Conservation (phyloP, 2,113 vertebrate species). For the Entelurus aequoreus region DNA sequence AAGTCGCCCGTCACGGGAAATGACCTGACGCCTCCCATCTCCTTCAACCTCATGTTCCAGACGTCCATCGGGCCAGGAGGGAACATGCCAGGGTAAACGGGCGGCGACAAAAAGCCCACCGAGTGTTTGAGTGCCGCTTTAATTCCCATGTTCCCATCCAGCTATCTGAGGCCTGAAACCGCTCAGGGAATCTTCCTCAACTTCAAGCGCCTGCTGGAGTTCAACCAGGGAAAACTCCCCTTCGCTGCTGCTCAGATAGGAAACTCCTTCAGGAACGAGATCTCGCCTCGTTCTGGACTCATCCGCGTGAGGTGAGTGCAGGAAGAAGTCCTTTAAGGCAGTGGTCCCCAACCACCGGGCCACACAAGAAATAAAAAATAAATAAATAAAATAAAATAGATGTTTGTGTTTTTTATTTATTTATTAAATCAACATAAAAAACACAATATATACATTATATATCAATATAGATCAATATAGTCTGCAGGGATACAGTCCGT, state of each 20-base stretch:
- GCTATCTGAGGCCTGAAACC: slow-evolving; percentile 96
- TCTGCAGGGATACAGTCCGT: too few species aligned
- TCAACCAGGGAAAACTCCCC: slow-evolving; percentile 96
- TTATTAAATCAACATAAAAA: too few species aligned
- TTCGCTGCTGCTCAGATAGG: slow-evolving; percentile 98
- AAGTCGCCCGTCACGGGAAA: slow-evolving; percentile 94
- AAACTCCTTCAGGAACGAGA: slow-evolving; percentile 97
- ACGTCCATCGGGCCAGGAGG: slow-evolving; percentile 96
- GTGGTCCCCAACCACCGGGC: too few species aligned
- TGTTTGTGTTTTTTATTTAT: too few species aligned
- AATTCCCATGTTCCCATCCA: slow-evolving; percentile 41
- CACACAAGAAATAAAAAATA: too few species aligned
- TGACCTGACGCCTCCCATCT: slow-evolving; percentile 85
- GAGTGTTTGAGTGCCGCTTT: neutral
- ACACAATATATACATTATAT: too few species aligned
- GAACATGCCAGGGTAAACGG: slow-evolving; percentile 86
- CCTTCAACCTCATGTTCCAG: slow-evolving; percentile 98
- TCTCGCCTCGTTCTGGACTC: slow-evolving; percentile 95
- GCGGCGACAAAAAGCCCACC: neutral
- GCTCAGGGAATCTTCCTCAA: slow-evolving; percentile 99
- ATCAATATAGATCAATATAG: too few species aligned
- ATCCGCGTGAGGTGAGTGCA: slow-evolving; percentile 89
- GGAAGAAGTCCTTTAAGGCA: neutral
- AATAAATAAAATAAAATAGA: too few species aligned
- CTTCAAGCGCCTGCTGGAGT: slow-evolving; percentile 96